Evolutionary conservation across 2,797 vertebrate species (phyloP).

Genomic region (Pipistrellus pygmaeus): DNA sequence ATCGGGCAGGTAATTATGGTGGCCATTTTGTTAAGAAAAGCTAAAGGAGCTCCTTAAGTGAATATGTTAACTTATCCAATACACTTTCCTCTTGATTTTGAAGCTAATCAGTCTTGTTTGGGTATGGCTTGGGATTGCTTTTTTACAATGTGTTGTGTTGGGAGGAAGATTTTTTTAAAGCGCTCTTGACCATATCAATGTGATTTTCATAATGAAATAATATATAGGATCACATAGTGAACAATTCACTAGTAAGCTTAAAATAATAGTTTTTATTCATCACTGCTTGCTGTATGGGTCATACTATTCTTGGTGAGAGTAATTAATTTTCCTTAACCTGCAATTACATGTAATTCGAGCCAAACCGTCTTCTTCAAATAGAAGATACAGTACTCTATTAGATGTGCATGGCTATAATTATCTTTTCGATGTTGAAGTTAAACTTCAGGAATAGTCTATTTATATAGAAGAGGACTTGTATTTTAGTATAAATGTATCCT

Average conservation of each 20-base stretch:
- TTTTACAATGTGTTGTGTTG: neutral
- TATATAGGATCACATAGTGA: neutral
- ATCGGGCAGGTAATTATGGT: fast-evolving
- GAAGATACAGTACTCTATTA: conserved; percentile 51
- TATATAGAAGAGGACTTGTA: conserved; percentile 67
- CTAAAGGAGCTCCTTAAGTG: too few relatives aligned
- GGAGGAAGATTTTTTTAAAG: neutral
- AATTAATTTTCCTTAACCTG: conserved; percentile 71
- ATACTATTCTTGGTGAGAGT: conserved; percentile 50
- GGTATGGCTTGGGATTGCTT: neutral
- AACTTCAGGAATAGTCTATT: conserved; percentile 76
- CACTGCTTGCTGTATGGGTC: conserved; percentile 35
- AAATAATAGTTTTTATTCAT: conserved; percentile 46
- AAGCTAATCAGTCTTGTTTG: neutral
- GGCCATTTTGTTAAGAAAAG: neutral
- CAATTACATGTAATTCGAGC: conserved; percentile 75
- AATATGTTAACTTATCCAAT: neutral
- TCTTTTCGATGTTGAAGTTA: conserved; percentile 67
- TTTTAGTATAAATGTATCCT: conserved; percentile 68
- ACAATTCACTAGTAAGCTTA: neutral
- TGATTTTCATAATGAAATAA: conserved; percentile 44
- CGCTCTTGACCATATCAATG: neutral
- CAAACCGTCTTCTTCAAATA: conserved; percentile 57
- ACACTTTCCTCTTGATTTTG: neutral
- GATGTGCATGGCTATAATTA: conserved; percentile 69